Evolutionary conservation across 2,113 vertebrate genomes (phyloP).

Genomic region (Ammodramus savannarum): DNA sequence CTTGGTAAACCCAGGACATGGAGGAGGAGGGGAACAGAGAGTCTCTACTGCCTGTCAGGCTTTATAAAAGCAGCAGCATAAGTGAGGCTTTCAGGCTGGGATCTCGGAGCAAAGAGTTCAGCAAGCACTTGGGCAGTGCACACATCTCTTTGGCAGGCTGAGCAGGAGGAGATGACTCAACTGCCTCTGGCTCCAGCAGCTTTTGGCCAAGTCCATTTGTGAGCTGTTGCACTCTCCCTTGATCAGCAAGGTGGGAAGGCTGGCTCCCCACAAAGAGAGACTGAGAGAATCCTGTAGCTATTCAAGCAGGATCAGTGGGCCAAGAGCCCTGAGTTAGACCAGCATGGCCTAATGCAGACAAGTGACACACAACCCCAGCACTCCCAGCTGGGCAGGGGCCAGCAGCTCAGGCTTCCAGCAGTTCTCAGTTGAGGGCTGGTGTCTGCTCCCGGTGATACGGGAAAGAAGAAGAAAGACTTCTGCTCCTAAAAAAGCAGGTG

Average conservation of each 20-base stretch:
- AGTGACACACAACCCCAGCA: neutral
- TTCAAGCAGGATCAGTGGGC: neutral
- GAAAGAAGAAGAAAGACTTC: conserved; percentile 49
- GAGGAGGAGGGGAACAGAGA: conserved; percentile 11
- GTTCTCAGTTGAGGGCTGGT: conserved; percentile 2
- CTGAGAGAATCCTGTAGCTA: neutral
- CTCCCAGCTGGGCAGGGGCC: neutral
- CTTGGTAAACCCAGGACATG: neutral
- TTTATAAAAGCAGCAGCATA: conserved; percentile 64
- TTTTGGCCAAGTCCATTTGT: conserved; percentile 71
- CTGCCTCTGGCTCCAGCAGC: conserved; percentile 72
- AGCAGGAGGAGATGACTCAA: conserved; percentile 55
- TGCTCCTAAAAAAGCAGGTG: conserved; percentile 72
- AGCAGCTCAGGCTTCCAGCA: neutral
- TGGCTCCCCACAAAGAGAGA: conserved; percentile 51
- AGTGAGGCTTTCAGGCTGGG: conserved; percentile 48
- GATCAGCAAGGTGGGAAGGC: conserved; percentile 20
- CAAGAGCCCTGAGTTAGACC: neutral
- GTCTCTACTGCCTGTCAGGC: conserved; percentile 21
- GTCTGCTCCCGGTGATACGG: conserved; percentile 52
- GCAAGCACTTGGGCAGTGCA: conserved; percentile 52
- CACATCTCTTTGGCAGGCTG: conserved; percentile 61
- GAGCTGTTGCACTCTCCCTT: conserved; percentile 20
- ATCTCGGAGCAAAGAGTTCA: conserved; percentile 7
- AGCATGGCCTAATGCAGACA: neutral